Base-by-base conservation (phyloP, 2,797 vertebrate genomes). In the Microctenopoma stevenorrisi region DNA sequence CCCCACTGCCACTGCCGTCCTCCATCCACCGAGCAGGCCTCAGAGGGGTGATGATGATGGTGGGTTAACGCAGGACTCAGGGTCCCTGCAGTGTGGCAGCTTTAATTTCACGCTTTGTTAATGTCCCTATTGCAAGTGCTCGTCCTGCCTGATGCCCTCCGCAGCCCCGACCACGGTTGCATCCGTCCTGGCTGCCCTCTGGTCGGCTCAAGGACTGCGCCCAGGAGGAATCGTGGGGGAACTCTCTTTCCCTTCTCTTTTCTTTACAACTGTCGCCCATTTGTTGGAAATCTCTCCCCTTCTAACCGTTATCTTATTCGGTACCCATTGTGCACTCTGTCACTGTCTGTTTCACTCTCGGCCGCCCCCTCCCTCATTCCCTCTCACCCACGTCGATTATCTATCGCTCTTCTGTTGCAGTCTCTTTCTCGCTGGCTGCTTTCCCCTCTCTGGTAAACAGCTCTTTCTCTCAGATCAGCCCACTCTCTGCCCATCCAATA, bases 101-200 rank as follows among this genome's bases (percentile, higher is more conserved):
- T 94, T 93, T 94, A 93, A 95, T 95, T 95, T 94, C 93, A 94
- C 89, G 93, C 90, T 94, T 94, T 94, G 92, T 94, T 95, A 94
- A 94, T 94, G 91, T 89, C 86, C 87, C 85, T 81, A 65, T 79
- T 86, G 88, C 88, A 50, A 76, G 76, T 14, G 72, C 76, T 72
- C 53, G 78, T 86, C 83, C 83, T 73, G 84, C 61, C 71, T 46
- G 59, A 74, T 85, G 88, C 87, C 90, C 89, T 89, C 87, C 68
- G 46, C 60, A 54, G 65, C 68, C 70, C 63, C 64, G 59, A 64
- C 86, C 68, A 74, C 74, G 77, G 84, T 89, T 66, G 62, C 79
- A 82, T 91, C 89, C 80, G 46, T 72, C 83, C 81, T 33, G 54
- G 78, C 62, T 78, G 83, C 79, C 86, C 86, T 80, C 72, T 51